A percentile compares a stretch with the other conserved stretches of the same genome.
Conservation (phyloP, 2,113 vertebrate species). For the Neogale vison region DNA sequence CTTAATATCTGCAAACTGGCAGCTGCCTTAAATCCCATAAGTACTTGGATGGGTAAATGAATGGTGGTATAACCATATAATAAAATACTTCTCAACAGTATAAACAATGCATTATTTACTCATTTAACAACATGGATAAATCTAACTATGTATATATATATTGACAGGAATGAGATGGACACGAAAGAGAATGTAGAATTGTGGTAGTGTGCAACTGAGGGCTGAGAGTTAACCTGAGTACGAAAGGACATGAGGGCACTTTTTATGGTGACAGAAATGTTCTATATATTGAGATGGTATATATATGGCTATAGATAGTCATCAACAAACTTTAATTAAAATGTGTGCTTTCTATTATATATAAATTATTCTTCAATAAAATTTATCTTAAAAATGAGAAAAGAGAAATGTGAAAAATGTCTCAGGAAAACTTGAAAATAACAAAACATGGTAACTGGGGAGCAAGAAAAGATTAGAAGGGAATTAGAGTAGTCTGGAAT, state of each 20-base stretch:
- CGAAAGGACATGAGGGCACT: not conserved
- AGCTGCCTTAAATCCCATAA: not conserved
- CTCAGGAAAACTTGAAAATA: not conserved
- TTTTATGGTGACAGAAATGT: fast-evolving
- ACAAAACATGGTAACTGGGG: not conserved
- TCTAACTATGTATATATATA: not conserved
- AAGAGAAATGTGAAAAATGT: not conserved
- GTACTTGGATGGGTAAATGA: not conserved
- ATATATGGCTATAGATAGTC: not conserved
- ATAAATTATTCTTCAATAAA: not conserved
- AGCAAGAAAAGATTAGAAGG: not conserved
- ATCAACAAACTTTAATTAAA: not conserved
- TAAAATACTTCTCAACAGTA: not conserved
- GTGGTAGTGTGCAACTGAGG: not conserved
- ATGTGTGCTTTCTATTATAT: not conserved
- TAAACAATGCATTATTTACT: not conserved
- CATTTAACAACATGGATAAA: not conserved
- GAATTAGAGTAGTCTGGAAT: not conserved
- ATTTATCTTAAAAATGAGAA: not conserved
- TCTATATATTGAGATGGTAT: not conserved
- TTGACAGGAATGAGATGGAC: not conserved
- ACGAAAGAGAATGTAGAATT: not conserved
- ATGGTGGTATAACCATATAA: not conserved
- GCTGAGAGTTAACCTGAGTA: not conserved
- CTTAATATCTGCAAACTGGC: not conserved